Conservation (phyloP, 2,888 invertebrate genomes). For the Diarsia dahlii region DNA sequence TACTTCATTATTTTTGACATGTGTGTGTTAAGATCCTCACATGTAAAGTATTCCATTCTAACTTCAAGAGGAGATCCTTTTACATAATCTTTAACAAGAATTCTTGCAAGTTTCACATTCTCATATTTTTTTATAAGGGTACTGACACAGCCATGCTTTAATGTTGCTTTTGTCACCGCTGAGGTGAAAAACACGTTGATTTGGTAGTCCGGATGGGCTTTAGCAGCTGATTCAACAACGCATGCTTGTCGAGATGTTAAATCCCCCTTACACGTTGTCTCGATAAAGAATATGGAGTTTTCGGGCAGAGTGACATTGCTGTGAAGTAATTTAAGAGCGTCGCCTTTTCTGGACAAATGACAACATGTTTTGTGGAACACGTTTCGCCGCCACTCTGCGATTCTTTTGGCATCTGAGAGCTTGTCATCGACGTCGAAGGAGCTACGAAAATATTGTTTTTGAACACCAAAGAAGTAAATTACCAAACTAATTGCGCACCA, state of each 20-base stretch:
- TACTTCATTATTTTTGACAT: conserved; percentile 50
- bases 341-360: conserved; percentile 24
- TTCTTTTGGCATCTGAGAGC: neutral
- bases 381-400: neutral
- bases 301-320: conserved; percentile 8
- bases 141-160: conserved; percentile 8
- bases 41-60: neutral
- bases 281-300: conserved; percentile 56
- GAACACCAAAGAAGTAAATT: neutral
- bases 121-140: conserved; percentile 12
- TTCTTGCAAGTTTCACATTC: conserved; percentile 46
- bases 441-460: neutral
- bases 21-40: conserved; percentile 1
- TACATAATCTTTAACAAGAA: conserved; percentile 42
- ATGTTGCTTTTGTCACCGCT: conserved; percentile 1
- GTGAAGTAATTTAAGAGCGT: conserved; percentile 21
- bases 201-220: conserved; percentile 38
- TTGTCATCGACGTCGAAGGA: neutral
- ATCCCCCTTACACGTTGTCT: conserved; percentile 48
- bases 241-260: conserved; percentile 52
- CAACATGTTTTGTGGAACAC: conserved; percentile 14
- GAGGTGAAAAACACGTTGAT: conserved; percentile 48
- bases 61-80: conserved; percentile 30
- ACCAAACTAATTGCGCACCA: conserved; percentile 15
- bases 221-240: conserved; percentile 58